A percentile compares a stretch with the other conserved stretches of the same genome.
phyloP scores from a whole-genome alignment of 2,113 vertebrate genomes.

The Struthio camelus region DNA sequence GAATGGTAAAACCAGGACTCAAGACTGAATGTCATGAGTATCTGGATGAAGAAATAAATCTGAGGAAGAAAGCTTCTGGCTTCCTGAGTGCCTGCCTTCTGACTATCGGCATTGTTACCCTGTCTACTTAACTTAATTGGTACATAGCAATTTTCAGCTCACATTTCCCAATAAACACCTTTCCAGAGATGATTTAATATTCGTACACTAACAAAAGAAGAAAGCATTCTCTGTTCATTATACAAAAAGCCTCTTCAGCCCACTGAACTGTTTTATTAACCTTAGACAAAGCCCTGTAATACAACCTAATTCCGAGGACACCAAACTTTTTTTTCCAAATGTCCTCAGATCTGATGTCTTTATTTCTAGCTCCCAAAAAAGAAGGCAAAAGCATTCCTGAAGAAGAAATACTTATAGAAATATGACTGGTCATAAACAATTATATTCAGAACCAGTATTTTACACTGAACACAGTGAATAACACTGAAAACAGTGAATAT shows the following conservation, averaged over 20 bases:
- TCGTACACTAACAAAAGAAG: slow-evolving; percentile 44
- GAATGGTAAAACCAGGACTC: background rate
- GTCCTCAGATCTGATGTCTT: background rate
- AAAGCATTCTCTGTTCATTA: background rate
- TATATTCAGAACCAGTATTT: background rate
- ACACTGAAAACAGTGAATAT: background rate
- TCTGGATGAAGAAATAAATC: background rate
- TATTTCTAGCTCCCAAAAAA: background rate
- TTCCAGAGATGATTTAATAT: slow-evolving; percentile 24
- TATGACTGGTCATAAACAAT: background rate
- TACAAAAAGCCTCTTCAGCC: slow-evolving; percentile 23
- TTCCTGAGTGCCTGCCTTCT: background rate
- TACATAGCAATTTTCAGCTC: background rate
- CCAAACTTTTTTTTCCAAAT: background rate
- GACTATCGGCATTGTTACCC: background rate
- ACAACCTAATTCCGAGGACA: slow-evolving; percentile 22
- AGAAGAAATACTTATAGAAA: background rate
- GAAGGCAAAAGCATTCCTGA: background rate
- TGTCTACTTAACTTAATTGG: background rate
- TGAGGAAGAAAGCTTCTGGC: background rate
- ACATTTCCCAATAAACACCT: slow-evolving; percentile 30
- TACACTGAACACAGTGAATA: background rate
- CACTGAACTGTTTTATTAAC: slow-evolving; percentile 15
- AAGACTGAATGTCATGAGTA: background rate
- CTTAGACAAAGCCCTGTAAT: slow-evolving; percentile 43